Conservation (phyloP, 2,797 vertebrate species). For the Liasis olivaceus region DNA sequence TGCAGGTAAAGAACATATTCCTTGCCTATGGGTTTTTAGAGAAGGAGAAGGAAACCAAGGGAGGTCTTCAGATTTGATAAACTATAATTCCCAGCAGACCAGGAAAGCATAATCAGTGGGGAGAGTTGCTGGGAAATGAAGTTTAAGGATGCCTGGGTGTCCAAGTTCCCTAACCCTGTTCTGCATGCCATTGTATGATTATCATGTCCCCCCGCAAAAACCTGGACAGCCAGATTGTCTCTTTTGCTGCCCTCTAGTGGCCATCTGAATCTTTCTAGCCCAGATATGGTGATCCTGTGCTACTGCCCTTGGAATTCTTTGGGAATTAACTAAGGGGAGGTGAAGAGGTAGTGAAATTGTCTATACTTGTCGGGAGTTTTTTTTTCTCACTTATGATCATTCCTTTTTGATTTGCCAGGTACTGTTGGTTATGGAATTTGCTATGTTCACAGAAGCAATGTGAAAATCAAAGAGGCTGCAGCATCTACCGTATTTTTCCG, state of each 20-base stretch:
- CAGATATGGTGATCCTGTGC: too few species aligned
- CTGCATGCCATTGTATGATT: background rate
- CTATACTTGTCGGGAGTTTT: background rate
- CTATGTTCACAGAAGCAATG: background rate
- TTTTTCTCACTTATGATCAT: background rate
- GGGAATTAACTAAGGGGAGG: background rate
- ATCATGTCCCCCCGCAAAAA: background rate
- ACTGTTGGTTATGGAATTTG: background rate
- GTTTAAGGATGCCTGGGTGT: background rate
- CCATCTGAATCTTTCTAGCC: background rate
- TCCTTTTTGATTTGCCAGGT: background rate
- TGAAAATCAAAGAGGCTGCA: background rate
- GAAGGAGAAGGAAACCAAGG: background rate
- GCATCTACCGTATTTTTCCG: too few species aligned
- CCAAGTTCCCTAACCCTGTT: background rate
- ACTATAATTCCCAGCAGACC: background rate
- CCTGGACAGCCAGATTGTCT: background rate
- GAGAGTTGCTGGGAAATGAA: background rate
- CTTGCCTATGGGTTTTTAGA: background rate
- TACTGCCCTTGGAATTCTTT: background rate
- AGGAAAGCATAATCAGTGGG: background rate
- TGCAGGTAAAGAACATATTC: background rate
- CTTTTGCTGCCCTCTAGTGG: background rate
- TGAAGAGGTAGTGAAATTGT: too few species aligned
- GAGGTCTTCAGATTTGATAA: background rate